phyloP scores from a whole-genome alignment of 1,140 invertebrate species.

The Leptonema lineaticorne region DNA sequence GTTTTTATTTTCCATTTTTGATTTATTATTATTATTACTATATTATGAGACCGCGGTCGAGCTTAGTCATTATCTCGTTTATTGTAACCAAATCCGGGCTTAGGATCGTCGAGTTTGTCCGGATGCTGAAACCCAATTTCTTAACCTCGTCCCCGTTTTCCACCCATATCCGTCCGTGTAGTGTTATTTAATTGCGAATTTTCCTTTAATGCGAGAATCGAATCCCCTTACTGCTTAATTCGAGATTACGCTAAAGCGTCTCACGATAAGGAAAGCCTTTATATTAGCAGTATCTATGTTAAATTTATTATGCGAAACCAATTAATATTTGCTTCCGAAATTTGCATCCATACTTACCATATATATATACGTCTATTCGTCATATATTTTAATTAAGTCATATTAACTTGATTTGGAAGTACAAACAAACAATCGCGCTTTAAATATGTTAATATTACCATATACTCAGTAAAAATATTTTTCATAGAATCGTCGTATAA shows the following conservation, averaged over 20 bases:
- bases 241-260: conserved; percentile 17
- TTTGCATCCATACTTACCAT: too few species aligned
- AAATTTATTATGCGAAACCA: background rate
- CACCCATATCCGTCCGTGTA: background rate
- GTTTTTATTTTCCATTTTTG: background rate
- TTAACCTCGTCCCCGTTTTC: too few species aligned
- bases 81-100: background rate
- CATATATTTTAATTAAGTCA: too few species aligned
- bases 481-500: too few species aligned
- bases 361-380: too few species aligned
- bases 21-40: too few species aligned
- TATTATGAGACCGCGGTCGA: background rate
- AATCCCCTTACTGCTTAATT: conserved; percentile 15
- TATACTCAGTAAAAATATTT: too few species aligned
- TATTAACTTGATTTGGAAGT: too few species aligned
- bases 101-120: background rate
- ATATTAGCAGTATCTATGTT: background rate
- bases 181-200: conserved; percentile 12
- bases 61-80: background rate
- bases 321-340: too few species aligned
- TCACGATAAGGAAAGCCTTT: conserved; percentile 11
- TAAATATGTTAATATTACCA: too few species aligned
- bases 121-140: conserved; percentile 1
- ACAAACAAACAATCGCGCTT: too few species aligned
- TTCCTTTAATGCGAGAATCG: background rate